Base-by-base conservation (phyloP, 1,140 invertebrate species). In the Cecropterus lyciades region DNA sequence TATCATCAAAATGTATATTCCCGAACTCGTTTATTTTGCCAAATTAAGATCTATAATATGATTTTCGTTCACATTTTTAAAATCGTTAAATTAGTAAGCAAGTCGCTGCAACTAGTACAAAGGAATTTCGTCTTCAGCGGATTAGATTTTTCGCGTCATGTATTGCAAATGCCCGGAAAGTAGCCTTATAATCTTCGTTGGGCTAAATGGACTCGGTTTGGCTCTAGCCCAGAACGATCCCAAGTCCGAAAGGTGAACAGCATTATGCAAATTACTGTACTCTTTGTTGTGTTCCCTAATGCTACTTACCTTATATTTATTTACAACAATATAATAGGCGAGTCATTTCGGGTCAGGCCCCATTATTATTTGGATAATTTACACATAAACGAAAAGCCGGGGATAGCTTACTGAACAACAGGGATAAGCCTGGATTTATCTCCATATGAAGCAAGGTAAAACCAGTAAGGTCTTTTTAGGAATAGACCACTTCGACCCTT, bases 261-360 rank as follows among this genome's bases (percentile, higher is more conserved):
- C 65, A 80, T 87, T 87, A 87, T 87, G 85, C 78, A 87, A 87
- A 87, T 87, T 62, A 75, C 63, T 73, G 62, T 76, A 82, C 85
- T 83, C 84, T 85, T 85, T 87, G 77, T 85, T 86, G 77, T 73
- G 74, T 76, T 62, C 71, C 60, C 68, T 84, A 79, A 80, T 65
- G 72, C 79, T 83, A 74, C 79, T 84, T 83, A 79, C 76, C 75
- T 81, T 85, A 82, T 84, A 84, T 85, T 81, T 85, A 85, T 80
- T 82, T 79, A 73, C 70, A 62, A 75, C 76, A 74, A 72, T 72
- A 77, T 77, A 84, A 84, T 79, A 70, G 67, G 52, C 57, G 59
- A 74, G 69, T 68, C 71, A 76, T 74, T 70, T 75, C 64, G 67
- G 71, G 72, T 67, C 69, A 70, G 70, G 65, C 60, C 65, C 43